phyloP scores from a whole-genome alignment of 1,140 invertebrate genomes.

The Bombus confusus region DNA sequence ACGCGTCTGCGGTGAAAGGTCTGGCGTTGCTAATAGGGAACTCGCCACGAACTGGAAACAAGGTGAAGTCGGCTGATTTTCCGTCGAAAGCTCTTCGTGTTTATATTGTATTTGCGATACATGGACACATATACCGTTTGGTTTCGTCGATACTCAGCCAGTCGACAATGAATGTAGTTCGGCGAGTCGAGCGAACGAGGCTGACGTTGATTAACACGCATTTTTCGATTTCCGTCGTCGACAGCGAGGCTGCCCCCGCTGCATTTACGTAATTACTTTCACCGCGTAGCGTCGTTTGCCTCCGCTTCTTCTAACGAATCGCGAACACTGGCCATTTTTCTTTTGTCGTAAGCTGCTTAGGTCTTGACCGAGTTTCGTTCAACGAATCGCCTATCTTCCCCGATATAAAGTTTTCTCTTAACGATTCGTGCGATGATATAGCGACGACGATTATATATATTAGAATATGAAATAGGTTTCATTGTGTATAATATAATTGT shows the following conservation, averaged over 20 bases:
- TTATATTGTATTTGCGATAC: neutral
- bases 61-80: slow-evolving; percentile 20
- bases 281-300: slow-evolving; percentile 26
- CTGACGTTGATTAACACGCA: slow-evolving; percentile 42
- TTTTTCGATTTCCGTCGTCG: slow-evolving; percentile 36
- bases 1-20: slow-evolving; percentile 41
- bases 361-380: neutral
- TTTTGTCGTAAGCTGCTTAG: neutral
- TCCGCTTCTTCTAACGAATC: slow-evolving; percentile 34
- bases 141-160: too few species aligned
- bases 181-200: neutral
- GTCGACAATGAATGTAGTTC: slow-evolving; percentile 8
- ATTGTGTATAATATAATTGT: too few species aligned
- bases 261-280: slow-evolving; percentile 57
- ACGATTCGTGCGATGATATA: too few species aligned
- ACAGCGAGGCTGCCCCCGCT: neutral
- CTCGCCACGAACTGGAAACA: slow-evolving; percentile 5
- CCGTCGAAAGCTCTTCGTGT: neutral
- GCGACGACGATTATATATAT: too few species aligned
- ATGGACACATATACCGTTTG: too few species aligned
- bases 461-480: too few species aligned
- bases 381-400: neutral
- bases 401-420: too few species aligned
- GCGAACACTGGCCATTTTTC: neutral
- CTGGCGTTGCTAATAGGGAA: slow-evolving; percentile 31